A percentile compares a stretch with the other conserved stretches of the same genome.
These are phyloP conservation scores for Drosophila buzzatii DNA, from an alignment of 2,888 invertebrate genomes.

Conservation along the genomic window DNA sequence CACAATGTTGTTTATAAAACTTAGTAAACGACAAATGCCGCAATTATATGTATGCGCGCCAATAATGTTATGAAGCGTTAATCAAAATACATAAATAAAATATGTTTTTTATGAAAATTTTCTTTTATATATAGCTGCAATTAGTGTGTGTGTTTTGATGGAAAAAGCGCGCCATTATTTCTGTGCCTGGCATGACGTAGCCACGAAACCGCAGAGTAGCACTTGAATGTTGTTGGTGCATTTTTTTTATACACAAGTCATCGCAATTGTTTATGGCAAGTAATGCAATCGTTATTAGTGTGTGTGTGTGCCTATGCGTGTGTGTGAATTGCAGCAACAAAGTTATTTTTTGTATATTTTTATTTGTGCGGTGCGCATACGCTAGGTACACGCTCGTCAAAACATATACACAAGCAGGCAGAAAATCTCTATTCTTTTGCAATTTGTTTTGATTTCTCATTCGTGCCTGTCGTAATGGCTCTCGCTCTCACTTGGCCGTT, in stretches of 20 bases:
- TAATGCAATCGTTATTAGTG: constrained; percentile 51
- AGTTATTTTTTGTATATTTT: constrained; percentile 70
- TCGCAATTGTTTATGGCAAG: constrained; percentile 66
- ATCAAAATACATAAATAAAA: constrained; percentile 23
- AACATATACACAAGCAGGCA: constrained; percentile 76
- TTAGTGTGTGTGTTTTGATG: constrained; percentile 55
- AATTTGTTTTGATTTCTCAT: constrained; percentile 78
- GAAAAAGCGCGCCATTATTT: constrained; percentile 83
- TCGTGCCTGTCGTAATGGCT: constrained; percentile 41
- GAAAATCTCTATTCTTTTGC: constrained; percentile 79
- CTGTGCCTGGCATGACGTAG: constrained; percentile 73
- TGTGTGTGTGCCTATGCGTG: constrained; percentile 39
- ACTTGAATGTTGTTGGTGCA: constrained; percentile 39
- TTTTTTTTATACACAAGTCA: constrained; percentile 37
- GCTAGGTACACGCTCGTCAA: constrained; percentile 83
- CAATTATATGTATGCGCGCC: constrained; percentile 36
- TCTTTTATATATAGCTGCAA: constrained; percentile 39
- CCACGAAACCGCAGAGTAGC: constrained; percentile 59
- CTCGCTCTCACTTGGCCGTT: constrained; percentile 33
- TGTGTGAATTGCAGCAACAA: constrained; percentile 57
- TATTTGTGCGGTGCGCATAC: constrained; percentile 75
- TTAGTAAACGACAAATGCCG: constrained; percentile 41
- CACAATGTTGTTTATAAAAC: constrained; percentile 65
- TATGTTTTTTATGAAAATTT: constrained; percentile 31
- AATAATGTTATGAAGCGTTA: constrained; percentile 25